Percentiles rank a stretch among this genome's conserved stretches.
Conservation (phyloP, 1,140 invertebrate genomes). For the Triops longicaudatus region DNA sequence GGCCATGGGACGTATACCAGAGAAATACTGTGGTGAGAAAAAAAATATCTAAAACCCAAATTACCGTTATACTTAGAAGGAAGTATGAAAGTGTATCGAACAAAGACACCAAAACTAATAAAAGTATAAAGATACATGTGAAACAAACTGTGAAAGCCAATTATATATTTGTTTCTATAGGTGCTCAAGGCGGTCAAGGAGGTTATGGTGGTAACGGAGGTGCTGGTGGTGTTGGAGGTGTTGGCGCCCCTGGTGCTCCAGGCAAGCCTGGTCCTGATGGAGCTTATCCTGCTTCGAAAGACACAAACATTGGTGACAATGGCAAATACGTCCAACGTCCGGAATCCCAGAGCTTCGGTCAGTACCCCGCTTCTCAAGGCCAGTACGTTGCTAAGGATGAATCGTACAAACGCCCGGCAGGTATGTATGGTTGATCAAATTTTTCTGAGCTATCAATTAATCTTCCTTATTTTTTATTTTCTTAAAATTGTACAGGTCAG, state of each 20-base stretch:
- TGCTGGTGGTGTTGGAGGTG: conserved; percentile 28
- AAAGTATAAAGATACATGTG: too few relatives aligned
- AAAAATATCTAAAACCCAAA: too few relatives aligned
- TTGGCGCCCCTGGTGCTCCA: conserved; percentile 30
- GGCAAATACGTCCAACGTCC: neutral
- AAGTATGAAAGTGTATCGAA: too few relatives aligned
- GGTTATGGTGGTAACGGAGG: conserved; percentile 27
- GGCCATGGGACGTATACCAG: too few relatives aligned
- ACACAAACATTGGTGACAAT: neutral
- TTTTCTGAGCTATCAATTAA: neutral
- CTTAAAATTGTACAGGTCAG: neutral
- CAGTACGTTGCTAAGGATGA: neutral
- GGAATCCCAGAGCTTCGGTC: neutral
- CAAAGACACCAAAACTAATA: too few relatives aligned
- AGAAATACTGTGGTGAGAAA: too few relatives aligned
- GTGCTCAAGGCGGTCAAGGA: conserved; percentile 28
- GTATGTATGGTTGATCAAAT: neutral
- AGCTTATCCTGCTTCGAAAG: neutral
- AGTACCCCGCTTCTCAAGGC: neutral
- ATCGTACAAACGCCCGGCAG: neutral
- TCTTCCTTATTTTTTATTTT: neutral
- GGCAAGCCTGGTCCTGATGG: conserved; percentile 30
- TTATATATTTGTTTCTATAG: neutral
- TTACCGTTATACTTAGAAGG: too few relatives aligned
- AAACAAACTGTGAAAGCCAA: too few relatives aligned